These are phyloP conservation scores for Sardina pilchardus DNA, from an alignment of 2,113 vertebrate genomes.

Conservation along the genomic window DNA sequence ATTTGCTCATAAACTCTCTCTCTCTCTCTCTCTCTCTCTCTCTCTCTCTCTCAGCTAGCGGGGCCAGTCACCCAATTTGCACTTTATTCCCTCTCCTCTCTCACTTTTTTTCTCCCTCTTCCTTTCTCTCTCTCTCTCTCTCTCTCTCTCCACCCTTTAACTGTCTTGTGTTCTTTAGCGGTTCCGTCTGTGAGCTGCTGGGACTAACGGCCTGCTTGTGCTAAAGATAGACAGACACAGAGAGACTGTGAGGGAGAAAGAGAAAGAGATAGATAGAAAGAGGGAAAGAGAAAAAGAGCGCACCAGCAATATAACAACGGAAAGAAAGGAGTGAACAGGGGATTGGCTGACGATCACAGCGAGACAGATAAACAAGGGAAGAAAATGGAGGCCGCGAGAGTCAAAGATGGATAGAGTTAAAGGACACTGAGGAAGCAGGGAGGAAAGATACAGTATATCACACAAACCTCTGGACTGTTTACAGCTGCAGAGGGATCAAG, in stretches of 20 bases:
- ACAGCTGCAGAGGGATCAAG: background rate
- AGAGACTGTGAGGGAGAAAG: background rate
- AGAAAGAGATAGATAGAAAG: too few relatives aligned
- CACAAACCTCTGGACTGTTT: background rate
- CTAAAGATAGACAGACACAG: conserved; percentile 22
- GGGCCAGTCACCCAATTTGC: conserved; percentile 30
- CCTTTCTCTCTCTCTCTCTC: background rate
- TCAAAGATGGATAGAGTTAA: background rate
- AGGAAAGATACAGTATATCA: background rate
- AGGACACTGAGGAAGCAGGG: background rate
- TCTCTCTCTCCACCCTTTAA: background rate
- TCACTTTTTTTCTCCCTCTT: background rate
- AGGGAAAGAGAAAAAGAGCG: background rate
- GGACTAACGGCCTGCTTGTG: background rate
- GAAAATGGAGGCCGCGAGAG: background rate
- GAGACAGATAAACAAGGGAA: background rate
- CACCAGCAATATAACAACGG: background rate
- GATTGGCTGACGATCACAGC: background rate
- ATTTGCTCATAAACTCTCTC: background rate
- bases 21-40: background rate
- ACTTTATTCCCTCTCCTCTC: background rate
- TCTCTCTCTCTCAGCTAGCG: conserved; percentile 24
- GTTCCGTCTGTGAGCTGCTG: background rate
- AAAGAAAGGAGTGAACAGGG: background rate
- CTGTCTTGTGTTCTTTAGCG: too few relatives aligned